phyloP scores from a whole-genome alignment of 2,888 invertebrate genomes.

The Macropis europaea region DNA sequence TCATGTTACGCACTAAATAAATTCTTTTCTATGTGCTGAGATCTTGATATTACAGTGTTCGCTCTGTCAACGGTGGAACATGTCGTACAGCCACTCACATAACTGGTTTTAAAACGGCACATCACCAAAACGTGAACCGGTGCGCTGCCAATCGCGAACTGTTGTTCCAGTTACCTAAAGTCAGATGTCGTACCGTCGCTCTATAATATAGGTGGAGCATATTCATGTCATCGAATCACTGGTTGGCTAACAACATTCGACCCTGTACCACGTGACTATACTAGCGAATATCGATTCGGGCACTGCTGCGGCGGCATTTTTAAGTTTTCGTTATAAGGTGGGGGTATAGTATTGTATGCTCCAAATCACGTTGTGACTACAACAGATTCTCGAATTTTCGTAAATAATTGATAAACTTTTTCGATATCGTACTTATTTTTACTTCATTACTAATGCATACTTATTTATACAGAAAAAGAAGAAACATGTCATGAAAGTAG shows the following conservation, averaged over 20 bases:
- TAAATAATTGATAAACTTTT: not conserved
- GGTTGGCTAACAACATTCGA: conserved; percentile 75
- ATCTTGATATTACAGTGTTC: conserved; percentile 21
- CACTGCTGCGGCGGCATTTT: conserved; percentile 90
- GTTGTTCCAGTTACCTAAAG: conserved; percentile 60
- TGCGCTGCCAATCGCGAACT: conserved; percentile 75
- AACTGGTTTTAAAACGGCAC: conserved; percentile 80
- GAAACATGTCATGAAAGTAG: too few species aligned
- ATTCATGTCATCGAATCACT: conserved; percentile 26
- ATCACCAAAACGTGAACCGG: conserved; percentile 67
- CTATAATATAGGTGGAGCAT: conserved; percentile 60
- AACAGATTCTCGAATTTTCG: conserved; percentile 41
- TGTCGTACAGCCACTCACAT: conserved; percentile 76
- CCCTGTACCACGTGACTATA: conserved; percentile 81
- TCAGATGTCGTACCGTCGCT: conserved; percentile 64
- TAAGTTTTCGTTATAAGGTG: conserved; percentile 82
- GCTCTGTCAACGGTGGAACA: conserved; percentile 36
- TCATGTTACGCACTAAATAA: conserved; percentile 23
- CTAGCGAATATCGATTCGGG: conserved; percentile 88
- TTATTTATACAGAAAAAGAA: too few species aligned
- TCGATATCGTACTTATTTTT: not conserved
- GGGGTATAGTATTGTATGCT: conserved; percentile 71
- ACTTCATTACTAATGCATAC: not conserved
- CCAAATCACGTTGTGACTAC: conserved; percentile 62
- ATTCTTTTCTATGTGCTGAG: conserved; percentile 17